A percentile compares a stretch with the other conserved stretches of the same genome.
Conservation (phyloP, 2,888 invertebrate genomes). For the Yponomeuta plumbellus region DNA sequence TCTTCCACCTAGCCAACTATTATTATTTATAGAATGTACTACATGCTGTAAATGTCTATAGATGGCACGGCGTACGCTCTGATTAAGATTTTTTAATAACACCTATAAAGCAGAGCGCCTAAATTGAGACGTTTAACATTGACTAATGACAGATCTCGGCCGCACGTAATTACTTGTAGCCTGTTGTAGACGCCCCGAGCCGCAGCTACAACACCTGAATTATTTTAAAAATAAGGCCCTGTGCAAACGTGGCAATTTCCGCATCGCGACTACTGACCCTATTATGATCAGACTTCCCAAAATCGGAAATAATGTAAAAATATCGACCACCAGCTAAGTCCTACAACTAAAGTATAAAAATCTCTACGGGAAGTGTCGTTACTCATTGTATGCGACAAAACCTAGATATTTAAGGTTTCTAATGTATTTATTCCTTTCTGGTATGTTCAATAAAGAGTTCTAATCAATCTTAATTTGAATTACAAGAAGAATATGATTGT, state of each 20-base stretch:
- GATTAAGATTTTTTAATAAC: neutral
- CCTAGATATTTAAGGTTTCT: too few relatives aligned
- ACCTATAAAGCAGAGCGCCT: neutral
- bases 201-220: neutral
- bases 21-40: too few relatives aligned
- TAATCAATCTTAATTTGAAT: too few relatives aligned
- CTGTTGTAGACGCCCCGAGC: neutral
- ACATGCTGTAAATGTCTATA: neutral
- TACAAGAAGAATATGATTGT: too few relatives aligned
- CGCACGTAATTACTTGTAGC: neutral
- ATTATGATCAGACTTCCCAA: neutral
- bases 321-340: too few relatives aligned
- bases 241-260: neutral
- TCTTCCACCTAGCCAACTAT: too few relatives aligned
- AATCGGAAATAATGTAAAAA: too few relatives aligned
- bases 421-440: too few relatives aligned
- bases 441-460: too few relatives aligned
- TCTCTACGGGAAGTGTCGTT: too few relatives aligned
- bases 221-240: neutral
- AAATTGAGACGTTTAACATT: neutral
- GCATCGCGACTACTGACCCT: neutral
- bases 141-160: constrained; percentile 1
- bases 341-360: too few relatives aligned
- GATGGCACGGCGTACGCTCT: neutral
- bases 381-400: too few relatives aligned